Conservation (phyloP, 2,797 vertebrate genomes). For the Sciurus carolinensis region DNA sequence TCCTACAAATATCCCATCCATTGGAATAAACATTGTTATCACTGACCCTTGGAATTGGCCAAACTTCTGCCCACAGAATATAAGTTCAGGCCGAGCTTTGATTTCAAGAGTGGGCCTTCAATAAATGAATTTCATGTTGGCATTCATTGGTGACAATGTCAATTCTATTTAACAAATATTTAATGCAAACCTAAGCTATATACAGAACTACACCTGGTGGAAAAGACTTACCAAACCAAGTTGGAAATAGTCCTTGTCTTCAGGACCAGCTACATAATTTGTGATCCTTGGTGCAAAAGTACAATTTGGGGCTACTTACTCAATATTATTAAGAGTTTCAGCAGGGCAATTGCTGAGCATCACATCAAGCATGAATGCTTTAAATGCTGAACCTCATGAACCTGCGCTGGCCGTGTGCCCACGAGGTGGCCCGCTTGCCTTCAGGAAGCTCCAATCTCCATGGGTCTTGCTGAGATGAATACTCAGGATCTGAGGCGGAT, state of each 20-base stretch:
- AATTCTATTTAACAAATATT: not conserved
- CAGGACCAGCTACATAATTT: not conserved
- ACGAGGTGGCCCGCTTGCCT: not conserved
- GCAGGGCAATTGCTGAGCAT: not conserved
- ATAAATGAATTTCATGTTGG: not conserved
- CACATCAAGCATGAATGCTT: not conserved
- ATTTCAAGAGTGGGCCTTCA: not conserved
- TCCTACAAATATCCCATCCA: not conserved
- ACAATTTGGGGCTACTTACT: not conserved
- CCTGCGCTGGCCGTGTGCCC: accelerated
- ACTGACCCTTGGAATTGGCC: not conserved
- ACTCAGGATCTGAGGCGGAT: not conserved
- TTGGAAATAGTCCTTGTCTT: not conserved
- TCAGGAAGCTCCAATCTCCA: not conserved
- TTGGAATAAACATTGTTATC: not conserved
- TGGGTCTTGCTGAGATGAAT: not conserved
- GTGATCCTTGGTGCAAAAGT: not conserved
- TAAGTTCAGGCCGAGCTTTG: not conserved
- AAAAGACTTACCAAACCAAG: not conserved
- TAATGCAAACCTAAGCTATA: not conserved
- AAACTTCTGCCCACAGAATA: not conserved
- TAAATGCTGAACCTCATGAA: accelerated
- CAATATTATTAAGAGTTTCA: not conserved
- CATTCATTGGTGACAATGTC: not conserved
- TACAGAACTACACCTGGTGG: not conserved